Evolutionary conservation across 2,113 vertebrate genomes (phyloP).

Genomic region (Henicopernis longicauda): DNA sequence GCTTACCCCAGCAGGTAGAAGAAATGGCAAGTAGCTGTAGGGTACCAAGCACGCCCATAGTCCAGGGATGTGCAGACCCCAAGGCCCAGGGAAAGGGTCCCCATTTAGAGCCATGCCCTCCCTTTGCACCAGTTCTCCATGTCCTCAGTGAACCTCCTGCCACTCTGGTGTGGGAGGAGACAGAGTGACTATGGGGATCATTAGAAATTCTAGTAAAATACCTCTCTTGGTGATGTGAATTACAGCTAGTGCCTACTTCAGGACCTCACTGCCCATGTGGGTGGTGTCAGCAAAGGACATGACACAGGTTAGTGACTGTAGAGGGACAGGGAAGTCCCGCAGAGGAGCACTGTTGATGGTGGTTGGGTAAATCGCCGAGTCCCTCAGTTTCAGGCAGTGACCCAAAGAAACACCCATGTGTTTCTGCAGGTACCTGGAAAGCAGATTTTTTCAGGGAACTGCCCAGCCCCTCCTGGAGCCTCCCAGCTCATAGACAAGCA

Average conservation of each 20-base stretch:
- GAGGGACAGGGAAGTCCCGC: neutral
- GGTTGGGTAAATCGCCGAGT: neutral
- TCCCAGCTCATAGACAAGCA: neutral
- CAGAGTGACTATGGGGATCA: neutral
- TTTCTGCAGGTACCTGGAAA: neutral
- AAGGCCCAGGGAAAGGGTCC: rapidly evolving
- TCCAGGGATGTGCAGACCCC: neutral
- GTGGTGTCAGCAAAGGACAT: neutral
- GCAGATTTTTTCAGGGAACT: neutral
- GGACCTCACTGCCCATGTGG: neutral
- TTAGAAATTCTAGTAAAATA: neutral
- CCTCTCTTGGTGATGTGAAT: neutral
- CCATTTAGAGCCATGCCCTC: neutral
- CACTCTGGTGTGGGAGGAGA: neutral
- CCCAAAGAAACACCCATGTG: neutral
- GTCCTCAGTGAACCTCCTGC: neutral
- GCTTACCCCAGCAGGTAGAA: rapidly evolving
- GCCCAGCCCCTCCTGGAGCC: neutral
- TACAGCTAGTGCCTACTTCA: neutral
- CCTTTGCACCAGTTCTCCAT: neutral
- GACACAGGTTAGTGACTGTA: neutral
- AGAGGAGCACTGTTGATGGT: neutral
- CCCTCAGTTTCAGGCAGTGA: neutral
- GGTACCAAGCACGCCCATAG: neutral
- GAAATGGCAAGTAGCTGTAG: neutral